These are phyloP conservation scores for Spodoptera littoralis DNA, from an alignment of 2,888 invertebrate genomes.

Conservation along the genomic window DNA sequence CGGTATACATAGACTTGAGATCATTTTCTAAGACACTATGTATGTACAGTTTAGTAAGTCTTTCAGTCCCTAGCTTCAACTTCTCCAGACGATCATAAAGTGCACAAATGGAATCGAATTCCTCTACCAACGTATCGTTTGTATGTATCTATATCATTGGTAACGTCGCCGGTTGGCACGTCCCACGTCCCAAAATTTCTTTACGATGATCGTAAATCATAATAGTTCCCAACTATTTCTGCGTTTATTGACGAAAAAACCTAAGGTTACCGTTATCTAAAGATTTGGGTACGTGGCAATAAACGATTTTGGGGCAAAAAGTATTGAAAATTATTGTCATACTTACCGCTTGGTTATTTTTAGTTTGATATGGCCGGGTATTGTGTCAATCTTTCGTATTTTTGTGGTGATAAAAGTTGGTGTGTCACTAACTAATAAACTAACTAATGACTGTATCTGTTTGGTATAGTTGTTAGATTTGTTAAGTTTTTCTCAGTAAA, in stretches of 20 bases:
- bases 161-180: constrained; percentile 54
- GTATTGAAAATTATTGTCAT: constrained; percentile 42
- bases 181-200: constrained; percentile 23
- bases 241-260: constrained; percentile 56
- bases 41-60: too few relatives aligned
- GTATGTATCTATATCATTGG: constrained; percentile 15
- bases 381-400: background rate
- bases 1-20: too few relatives aligned
- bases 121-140: background rate
- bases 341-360: constrained; percentile 18
- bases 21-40: too few relatives aligned
- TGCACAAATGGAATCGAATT: constrained; percentile 17
- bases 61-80: too few relatives aligned
- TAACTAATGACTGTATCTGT: too few relatives aligned
- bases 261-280: constrained; percentile 29
- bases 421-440: too few relatives aligned
- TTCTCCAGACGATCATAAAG: constrained; percentile 15
- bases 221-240: constrained; percentile 52
- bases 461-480: too few relatives aligned
- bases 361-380: background rate
- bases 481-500: too few relatives aligned
- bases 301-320: constrained; percentile 29
- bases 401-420: background rate
- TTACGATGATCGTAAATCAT: constrained; percentile 55
- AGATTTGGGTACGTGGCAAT: constrained; percentile 38